Conservation (phyloP, 2,797 vertebrate species). For the Furcifer pardalis region DNA sequence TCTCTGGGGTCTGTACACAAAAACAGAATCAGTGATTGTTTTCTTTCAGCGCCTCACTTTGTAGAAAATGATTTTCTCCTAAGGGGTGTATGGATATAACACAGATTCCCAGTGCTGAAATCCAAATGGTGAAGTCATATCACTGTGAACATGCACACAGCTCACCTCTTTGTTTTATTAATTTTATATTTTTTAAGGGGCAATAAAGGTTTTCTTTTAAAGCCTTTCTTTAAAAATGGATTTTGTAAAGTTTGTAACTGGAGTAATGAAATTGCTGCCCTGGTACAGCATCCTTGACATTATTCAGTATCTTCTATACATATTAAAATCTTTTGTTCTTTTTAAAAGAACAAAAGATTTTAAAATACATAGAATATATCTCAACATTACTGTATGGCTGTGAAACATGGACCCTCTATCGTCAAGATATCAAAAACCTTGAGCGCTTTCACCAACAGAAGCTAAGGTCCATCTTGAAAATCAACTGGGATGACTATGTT, state of each 20-base stretch:
- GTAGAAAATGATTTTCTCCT: slow-evolving; percentile 38
- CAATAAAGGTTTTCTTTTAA: slow-evolving; percentile 6
- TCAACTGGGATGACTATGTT: too few species aligned
- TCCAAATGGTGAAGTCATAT: slow-evolving; percentile 33
- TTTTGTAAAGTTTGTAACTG: slow-evolving; percentile 5
- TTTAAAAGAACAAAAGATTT: too few species aligned
- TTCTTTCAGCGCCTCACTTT: slow-evolving; percentile 32
- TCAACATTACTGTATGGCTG: too few species aligned
- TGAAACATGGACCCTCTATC: too few species aligned
- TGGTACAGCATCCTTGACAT: not conserved
- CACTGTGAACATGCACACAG: not conserved
- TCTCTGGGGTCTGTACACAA: not conserved
- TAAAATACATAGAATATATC: too few species aligned
- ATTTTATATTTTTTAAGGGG: slow-evolving; percentile 22
- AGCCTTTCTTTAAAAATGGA: not conserved
- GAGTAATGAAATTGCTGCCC: not conserved
- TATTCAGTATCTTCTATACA: slow-evolving; percentile 12
- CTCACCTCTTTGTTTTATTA: slow-evolving; percentile 1
- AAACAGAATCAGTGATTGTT: not conserved
- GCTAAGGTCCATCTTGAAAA: too few species aligned
- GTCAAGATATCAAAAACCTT: too few species aligned
- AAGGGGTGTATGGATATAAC: slow-evolving; percentile 26
- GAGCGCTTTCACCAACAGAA: too few species aligned
- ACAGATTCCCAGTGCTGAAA: slow-evolving; percentile 39
- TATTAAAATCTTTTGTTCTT: not conserved